phyloP scores from a whole-genome alignment of 2,113 vertebrate species.

The Microtus montanus region DNA sequence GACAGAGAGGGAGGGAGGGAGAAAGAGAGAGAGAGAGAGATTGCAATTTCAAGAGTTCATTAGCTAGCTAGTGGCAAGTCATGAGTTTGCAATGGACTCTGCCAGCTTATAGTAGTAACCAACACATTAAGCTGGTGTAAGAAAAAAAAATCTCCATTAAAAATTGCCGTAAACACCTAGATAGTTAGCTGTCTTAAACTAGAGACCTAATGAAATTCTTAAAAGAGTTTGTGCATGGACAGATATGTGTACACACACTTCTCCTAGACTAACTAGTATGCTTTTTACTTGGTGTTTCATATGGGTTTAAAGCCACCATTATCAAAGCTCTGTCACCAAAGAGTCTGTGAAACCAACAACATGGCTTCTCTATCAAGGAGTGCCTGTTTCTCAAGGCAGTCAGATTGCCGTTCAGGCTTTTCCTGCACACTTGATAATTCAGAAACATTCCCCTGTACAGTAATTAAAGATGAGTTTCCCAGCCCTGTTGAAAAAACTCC shows the following conservation, averaged over 20 bases:
- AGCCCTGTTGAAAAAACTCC: constrained; percentile 80
- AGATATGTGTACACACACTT: background rate
- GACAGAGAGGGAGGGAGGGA: no score
- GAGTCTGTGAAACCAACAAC: constrained; percentile 67
- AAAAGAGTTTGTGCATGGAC: background rate
- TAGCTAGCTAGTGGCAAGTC: background rate
- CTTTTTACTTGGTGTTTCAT: background rate
- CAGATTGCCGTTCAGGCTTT: constrained; percentile 60
- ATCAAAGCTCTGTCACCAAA: constrained; percentile 71
- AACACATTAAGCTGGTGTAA: background rate
- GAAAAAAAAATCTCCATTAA: constrained; percentile 8
- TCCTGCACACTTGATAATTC: constrained; percentile 73
- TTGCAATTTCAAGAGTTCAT: background rate
- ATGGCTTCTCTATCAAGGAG: constrained; percentile 74
- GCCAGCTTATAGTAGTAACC: background rate
- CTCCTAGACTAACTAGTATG: background rate
- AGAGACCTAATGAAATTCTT: constrained; percentile 2
- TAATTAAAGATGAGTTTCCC: constrained; percentile 84
- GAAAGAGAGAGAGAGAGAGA: no score
- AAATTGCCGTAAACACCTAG: background rate
- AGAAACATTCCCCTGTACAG: constrained; percentile 70
- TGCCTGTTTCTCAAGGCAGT: constrained; percentile 68
- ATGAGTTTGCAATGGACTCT: background rate
- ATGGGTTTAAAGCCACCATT: constrained; percentile 49
- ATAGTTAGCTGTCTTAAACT: constrained; percentile 34